These are phyloP conservation scores for Cariama cristata DNA, from an alignment of 2,113 vertebrate genomes.

Conservation along the genomic window DNA sequence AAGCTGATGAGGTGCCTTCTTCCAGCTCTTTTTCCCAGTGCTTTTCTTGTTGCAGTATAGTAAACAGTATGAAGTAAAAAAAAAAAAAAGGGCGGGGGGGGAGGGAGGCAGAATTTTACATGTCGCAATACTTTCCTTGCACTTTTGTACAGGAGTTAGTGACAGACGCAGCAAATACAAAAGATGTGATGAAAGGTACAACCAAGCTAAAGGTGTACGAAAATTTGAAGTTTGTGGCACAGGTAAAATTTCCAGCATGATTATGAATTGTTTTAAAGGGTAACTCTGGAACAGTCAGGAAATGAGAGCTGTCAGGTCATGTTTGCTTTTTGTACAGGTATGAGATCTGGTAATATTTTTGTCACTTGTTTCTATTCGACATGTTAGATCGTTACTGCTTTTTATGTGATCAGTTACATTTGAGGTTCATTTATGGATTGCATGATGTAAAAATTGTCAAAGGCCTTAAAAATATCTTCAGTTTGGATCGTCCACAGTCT, in stretches of 20 bases:
- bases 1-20: background rate
- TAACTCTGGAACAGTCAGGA: background rate
- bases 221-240: constrained; percentile 80
- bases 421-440: background rate
- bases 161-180: constrained; percentile 77
- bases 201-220: constrained; percentile 76
- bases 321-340: background rate
- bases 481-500: background rate
- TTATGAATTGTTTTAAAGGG: background rate
- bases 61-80: background rate
- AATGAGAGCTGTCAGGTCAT: background rate
- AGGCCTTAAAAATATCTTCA: background rate
- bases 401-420: background rate
- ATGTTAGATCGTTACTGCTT: background rate
- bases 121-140: background rate
- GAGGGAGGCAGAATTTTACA: background rate
- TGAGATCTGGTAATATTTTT: background rate
- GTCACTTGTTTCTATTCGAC: background rate
- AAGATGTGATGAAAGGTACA: constrained; percentile 83
- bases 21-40: background rate
- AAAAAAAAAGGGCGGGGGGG: background rate
- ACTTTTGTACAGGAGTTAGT: constrained; percentile 76
- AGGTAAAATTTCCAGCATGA: constrained; percentile 71
- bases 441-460: background rate
- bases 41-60: background rate